Conservation (phyloP, 2,113 vertebrate species). For the Corapipo altera region DNA sequence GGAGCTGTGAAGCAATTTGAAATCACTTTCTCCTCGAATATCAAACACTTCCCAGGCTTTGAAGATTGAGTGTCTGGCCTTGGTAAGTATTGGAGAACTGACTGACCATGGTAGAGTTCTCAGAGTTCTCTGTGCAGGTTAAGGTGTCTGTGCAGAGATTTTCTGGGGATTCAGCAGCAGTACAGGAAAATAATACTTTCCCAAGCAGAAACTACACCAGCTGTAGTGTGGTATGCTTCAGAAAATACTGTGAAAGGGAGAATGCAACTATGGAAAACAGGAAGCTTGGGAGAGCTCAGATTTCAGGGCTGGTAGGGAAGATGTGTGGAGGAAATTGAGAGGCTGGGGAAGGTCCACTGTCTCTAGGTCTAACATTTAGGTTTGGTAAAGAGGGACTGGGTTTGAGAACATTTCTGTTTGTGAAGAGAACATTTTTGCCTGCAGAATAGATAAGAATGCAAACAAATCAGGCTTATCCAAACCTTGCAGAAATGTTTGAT, state of each 20-base stretch:
- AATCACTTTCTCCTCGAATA: background rate
- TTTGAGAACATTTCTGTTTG: constrained; percentile 4
- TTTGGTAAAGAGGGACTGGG: background rate
- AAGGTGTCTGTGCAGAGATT: background rate
- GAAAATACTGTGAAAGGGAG: constrained; percentile 11
- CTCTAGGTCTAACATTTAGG: background rate
- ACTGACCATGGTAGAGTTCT: background rate
- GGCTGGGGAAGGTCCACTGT: background rate
- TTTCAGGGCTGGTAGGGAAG: background rate
- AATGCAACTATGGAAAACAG: constrained; percentile 16
- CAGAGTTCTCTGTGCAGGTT: background rate
- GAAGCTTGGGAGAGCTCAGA: background rate
- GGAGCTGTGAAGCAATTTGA: background rate
- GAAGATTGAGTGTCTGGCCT: background rate
- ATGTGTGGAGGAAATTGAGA: background rate
- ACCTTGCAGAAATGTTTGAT: constrained; percentile 36
- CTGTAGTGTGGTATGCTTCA: background rate
- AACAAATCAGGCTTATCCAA: constrained; percentile 14
- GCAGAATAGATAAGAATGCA: background rate
- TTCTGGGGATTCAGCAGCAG: background rate
- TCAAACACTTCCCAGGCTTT: background rate
- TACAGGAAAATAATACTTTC: background rate
- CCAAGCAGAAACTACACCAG: background rate
- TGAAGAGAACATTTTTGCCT: constrained; percentile 18
- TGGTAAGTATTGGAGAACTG: background rate